Evolutionary conservation across 2,888 invertebrate species (phyloP).

Genomic region (Trissolcus brochymenae): DNA sequence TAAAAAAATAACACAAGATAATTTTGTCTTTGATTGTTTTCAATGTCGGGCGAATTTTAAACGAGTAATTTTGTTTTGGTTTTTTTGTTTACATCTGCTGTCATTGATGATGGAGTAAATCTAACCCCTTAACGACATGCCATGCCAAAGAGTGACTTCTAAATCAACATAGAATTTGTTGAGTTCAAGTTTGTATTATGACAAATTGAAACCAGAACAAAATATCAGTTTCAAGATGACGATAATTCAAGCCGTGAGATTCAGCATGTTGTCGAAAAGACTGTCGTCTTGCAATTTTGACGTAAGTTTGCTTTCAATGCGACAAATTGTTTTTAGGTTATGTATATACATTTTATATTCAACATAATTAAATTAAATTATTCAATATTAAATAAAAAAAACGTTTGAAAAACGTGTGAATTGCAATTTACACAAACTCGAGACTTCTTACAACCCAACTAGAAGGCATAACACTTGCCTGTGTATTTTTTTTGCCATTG

Average conservation of each 20-base stretch:
- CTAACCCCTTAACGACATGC: neutral
- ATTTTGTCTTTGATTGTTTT: neutral
- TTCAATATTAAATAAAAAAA: neutral
- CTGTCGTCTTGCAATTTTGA: slow-evolving; percentile 53
- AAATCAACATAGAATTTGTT: neutral
- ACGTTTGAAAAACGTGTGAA: neutral
- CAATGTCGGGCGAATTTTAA: neutral
- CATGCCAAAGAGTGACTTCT: slow-evolving; percentile 5
- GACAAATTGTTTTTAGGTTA: slow-evolving; percentile 12
- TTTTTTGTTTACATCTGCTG: neutral
- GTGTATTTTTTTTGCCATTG: too few species aligned
- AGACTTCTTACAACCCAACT: too few species aligned
- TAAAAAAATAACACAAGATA: neutral
- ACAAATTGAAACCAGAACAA: neutral
- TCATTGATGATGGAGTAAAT: neutral
- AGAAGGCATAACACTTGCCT: too few species aligned
- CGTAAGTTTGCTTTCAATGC: slow-evolving; percentile 56
- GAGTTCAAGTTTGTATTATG: neutral
- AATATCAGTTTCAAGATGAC: slow-evolving; percentile 54
- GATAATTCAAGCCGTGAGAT: slow-evolving; percentile 55
- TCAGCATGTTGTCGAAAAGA: slow-evolving; percentile 39
- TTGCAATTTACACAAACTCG: too few species aligned
- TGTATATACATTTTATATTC: neutral
- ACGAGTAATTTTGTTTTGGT: neutral
- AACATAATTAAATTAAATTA: neutral